Evolutionary conservation across 2,113 vertebrate species (phyloP), one percentile per base, ranked within the genome.

Genomic region (Phylloscopus trochilus): DNA sequence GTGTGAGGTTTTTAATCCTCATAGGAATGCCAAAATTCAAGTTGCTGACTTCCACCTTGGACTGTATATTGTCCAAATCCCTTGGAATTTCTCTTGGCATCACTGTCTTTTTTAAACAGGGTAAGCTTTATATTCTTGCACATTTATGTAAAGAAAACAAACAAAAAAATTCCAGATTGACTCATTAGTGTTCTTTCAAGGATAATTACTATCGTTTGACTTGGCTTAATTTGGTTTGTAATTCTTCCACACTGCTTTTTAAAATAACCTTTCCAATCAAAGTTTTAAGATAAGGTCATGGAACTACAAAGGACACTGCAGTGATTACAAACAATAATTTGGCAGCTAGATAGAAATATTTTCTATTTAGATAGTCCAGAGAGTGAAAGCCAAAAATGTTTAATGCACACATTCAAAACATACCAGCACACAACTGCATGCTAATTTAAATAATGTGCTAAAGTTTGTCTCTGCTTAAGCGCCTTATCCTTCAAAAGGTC

Each of bases 21-120:
- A 63, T 1, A 82, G 66, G 83, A 96, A 97, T 96, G 94, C 52
- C 89, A 96, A 95, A 97, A 92, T 93, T 95, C 64, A 89, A 79
- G 41, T 89, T 64, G 41, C 74, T 44, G 43, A 92, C 80, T 95
- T 95, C 86, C 55, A 93, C 66, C 66, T 91, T 84, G 56, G 64
- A 72, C 60, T 41, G 66, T 31, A 30, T 64, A 52, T 37, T 84
- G 52, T 81, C 52, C 56, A 93, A 95, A 87, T 89, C 77, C 87
- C 53, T 84, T 85, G 81, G 92, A 96, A 91, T 91, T 91, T 90
- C 64, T 88, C 64, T 86, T 82, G 81, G 64, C 24, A 84, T 87
- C 83, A 56, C 49, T 81, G 27, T 86, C 56, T 81, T 19, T 87
- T 89, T 84, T 69, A 53, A 94, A 91, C 41, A 72, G 31, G 7